Conservation (phyloP, 2,888 invertebrate genomes). For the Melinaea menophilus region DNA sequence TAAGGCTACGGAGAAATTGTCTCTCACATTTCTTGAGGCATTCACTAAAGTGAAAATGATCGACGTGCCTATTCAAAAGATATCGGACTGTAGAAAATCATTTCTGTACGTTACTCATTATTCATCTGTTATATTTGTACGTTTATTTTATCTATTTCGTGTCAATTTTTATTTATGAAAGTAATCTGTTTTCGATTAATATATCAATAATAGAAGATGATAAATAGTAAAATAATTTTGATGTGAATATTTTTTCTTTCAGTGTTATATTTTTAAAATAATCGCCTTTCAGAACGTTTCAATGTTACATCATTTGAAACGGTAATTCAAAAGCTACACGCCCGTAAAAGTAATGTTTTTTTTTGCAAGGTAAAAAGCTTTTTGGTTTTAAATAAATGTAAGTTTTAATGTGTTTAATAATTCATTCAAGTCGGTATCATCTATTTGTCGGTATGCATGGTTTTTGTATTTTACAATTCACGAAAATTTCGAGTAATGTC, state of each 20-base stretch:
- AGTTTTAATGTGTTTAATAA: slow-evolving; percentile 1
- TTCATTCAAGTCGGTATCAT: slow-evolving; percentile 4
- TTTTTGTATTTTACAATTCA: slow-evolving; percentile 29
- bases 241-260: slow-evolving; percentile 2
- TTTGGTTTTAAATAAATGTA: slow-evolving; percentile 12
- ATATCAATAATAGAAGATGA: too few relatives aligned
- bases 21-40: slow-evolving; percentile 32
- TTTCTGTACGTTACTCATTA: background rate
- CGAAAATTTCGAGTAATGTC: slow-evolving; percentile 6
- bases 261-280: slow-evolving; percentile 33
- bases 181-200: too few relatives aligned
- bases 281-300: slow-evolving; percentile 34
- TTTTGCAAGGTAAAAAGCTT: slow-evolving; percentile 15
- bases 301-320: slow-evolving; percentile 22
- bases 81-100: slow-evolving; percentile 15
- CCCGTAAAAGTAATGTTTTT: slow-evolving; percentile 20
- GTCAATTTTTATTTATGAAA: too few relatives aligned
- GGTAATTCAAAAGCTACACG: slow-evolving; percentile 19
- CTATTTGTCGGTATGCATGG: slow-evolving; percentile 7
- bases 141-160: too few relatives aligned
- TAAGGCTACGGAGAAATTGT: slow-evolving; percentile 31
- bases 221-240: too few relatives aligned
- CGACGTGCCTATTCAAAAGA: slow-evolving; percentile 33
- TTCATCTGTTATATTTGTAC: background rate
- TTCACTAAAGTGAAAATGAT: slow-evolving; percentile 36